Evolutionary conservation across 1,140 invertebrate genomes (phyloP), one percentile per base, ranked within the genome.

Genomic region (Batillaria attramentaria): DNA sequence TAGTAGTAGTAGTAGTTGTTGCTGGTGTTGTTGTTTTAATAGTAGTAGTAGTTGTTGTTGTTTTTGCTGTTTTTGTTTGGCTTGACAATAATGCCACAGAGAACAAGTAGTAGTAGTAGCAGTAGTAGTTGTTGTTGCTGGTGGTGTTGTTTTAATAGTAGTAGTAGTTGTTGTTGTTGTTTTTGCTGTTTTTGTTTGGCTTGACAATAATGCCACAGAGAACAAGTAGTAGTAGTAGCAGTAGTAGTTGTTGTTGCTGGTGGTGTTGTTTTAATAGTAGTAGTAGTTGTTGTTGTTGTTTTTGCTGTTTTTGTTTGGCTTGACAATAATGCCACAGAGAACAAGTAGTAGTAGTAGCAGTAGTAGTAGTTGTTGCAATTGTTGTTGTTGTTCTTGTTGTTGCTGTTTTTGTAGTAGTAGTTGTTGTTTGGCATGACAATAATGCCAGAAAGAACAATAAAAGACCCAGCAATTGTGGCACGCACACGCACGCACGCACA

Each of bases 211-310:
- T n/a, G n/a, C n/a, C n/a, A n/a, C n/a, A n/a, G n/a, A n/a, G n/a
- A n/a, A n/a, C n/a, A n/a, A n/a, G n/a, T n/a, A 76, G n/a, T 65
- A 65, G 31, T 54, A 31, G 3, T 76, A 66, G 24, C n/a, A 39
- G 13, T 39, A 20, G 70, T 10, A 8, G n/a, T 62, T 62, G n/a
- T 62, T 62, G 13, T 62, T 62, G 31, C 8, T 6, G n/a, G 8
- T 28, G 6, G 18, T 28, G 10, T 28, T n/a, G n/a, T 62, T 28
- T n/a, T n/a, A n/a, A n/a, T n/a, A n/a, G n/a, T n/a, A 76, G n/a
- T 65, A 65, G 31, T 54, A 31, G 3, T 76, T 42, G 24, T n/a
- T 42, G 13, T 39, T n/a, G 70, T 10, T n/a, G n/a, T 62, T 62
- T 8, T 62, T 62, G 13, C 33, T 62, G 31, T 16, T 6, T 8